These are phyloP conservation scores for Hemicentrotus pulcherrimus DNA, from an alignment of 35 echinoderm and acorn worm species.

Conservation along the genomic window DNA sequence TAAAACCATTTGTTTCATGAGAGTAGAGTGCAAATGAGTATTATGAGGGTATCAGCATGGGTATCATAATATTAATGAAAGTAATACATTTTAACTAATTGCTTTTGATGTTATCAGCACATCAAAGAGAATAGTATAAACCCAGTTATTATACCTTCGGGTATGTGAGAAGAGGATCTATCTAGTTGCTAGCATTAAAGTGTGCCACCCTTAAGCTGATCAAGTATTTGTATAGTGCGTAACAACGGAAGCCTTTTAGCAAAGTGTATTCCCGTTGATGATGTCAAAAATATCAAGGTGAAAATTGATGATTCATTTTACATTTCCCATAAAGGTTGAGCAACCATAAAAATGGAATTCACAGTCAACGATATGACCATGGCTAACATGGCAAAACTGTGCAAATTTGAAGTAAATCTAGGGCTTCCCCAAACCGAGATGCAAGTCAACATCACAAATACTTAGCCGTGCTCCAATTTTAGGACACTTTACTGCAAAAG, in stretches of 20 bases:
- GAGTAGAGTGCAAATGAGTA: too few species aligned
- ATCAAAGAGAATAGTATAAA: background rate
- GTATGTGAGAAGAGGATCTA: background rate
- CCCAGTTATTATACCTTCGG: background rate
- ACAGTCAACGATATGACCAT: too few species aligned
- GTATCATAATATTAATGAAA: too few species aligned
- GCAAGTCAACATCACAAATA: too few species aligned
- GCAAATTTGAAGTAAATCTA: background rate
- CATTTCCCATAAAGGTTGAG: too few species aligned
- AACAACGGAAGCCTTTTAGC: background rate
- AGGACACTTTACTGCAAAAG: too few species aligned
- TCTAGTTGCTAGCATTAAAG: background rate
- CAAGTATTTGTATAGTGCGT: background rate
- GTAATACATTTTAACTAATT: background rate
- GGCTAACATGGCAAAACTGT: too few species aligned
- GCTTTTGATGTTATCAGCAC: background rate
- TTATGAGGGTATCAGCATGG: too few species aligned
- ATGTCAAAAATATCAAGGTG: background rate
- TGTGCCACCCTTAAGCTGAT: background rate
- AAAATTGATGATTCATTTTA: background rate
- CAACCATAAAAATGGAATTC: too few species aligned
- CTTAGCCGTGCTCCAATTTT: too few species aligned
- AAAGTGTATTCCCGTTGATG: background rate
- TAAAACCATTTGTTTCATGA: too few species aligned
- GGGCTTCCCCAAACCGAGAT: too few species aligned